A percentile compares a stretch with the other conserved stretches of the same genome.
Evolutionary conservation across 2,888 invertebrate genomes (phyloP).

Genomic region (Camponotus fellah): DNA sequence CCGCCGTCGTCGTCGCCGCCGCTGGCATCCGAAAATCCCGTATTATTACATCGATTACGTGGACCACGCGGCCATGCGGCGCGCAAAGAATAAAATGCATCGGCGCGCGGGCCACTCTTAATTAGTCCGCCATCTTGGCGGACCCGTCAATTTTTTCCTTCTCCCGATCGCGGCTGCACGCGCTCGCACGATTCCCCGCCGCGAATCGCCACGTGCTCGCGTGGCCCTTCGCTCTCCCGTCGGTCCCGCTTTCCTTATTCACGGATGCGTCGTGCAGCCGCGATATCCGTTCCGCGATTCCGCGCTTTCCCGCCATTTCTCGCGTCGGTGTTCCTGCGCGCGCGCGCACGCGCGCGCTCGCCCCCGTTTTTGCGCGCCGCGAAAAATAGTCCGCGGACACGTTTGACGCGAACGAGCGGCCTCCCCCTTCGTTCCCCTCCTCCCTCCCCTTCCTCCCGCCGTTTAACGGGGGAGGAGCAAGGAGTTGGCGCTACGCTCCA

Average conservation of each 20-base stretch:
- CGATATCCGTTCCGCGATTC: constrained; percentile 12
- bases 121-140: constrained; percentile 82
- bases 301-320: constrained; percentile 76
- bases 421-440: constrained; percentile 50
- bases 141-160: not conserved
- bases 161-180: not conserved
- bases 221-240: not conserved
- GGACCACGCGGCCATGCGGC: constrained; percentile 32
- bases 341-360: constrained; percentile 3
- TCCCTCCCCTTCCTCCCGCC: not conserved
- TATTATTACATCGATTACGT: constrained; percentile 33
- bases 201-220: not conserved
- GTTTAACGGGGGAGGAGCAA: constrained; percentile 4
- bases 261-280: constrained; percentile 3
- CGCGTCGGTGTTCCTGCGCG: constrained; percentile 70
- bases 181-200: not conserved
- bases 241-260: not conserved
- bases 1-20: not conserved
- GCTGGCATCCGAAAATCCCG: constrained; percentile 36
- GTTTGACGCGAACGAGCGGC: constrained; percentile 68
- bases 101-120: constrained; percentile 78
- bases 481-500: constrained; percentile 58
- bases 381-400: constrained; percentile 73
- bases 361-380: constrained; percentile 61
- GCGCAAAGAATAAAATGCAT: constrained; percentile 79